phyloP scores from a whole-genome alignment of 2,797 vertebrate species.

The Spea hammondii region DNA sequence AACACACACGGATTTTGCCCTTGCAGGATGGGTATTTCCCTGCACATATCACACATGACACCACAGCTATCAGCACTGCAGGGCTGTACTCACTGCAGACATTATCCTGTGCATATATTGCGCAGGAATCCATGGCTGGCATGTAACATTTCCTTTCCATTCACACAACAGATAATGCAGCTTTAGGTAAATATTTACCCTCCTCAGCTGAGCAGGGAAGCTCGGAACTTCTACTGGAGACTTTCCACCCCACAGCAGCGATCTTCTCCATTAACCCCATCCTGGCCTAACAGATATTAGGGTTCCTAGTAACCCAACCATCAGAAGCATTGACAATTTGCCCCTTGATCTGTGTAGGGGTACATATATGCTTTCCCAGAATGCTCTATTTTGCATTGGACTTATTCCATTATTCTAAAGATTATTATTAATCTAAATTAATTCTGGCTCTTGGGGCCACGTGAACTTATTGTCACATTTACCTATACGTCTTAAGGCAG shows the following conservation, averaged over 20 bases:
- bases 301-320: no score
- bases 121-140: neutral
- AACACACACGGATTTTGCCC: neutral
- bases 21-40: neutral
- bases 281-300: constrained; percentile 2
- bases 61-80: neutral
- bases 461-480: no score
- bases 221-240: neutral
- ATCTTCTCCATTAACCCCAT: constrained; percentile 14
- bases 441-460: no score
- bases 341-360: no score
- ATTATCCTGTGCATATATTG: neutral
- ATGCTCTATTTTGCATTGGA: no score
- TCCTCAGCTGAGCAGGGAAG: neutral
- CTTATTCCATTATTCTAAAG: no score
- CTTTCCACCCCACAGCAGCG: neutral
- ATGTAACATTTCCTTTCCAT: constrained; percentile 16
- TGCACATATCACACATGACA: neutral
- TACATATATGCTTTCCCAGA: no score
- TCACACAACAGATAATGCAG: constrained; percentile 11
- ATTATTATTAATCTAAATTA: no score
- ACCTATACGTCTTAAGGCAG: no score
- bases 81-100: neutral
- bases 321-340: no score
- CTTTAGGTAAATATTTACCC: constrained; percentile 30